A percentile compares a stretch with the other conserved stretches of the same genome.
These are phyloP conservation scores for Sphenopsis melanotis DNA, from an alignment of 2,797 vertebrate genomes.

Conservation along the genomic window DNA sequence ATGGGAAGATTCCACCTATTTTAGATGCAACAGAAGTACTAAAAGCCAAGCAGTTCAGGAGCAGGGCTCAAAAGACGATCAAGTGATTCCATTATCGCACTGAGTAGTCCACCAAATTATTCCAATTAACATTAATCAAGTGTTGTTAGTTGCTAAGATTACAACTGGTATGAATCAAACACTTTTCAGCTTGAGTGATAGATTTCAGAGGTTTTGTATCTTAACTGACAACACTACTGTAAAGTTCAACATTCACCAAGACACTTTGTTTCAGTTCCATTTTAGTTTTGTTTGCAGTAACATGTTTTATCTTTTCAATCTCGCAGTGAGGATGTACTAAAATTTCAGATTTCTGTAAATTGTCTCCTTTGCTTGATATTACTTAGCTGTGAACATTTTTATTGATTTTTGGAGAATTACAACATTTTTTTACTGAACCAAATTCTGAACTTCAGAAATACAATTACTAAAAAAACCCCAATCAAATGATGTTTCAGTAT, in stretches of 20 bases:
- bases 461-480: not conserved
- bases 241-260: not conserved
- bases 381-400: not conserved
- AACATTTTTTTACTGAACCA: not conserved
- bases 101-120: not conserved
- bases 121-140: not conserved
- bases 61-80: not conserved
- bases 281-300: not conserved
- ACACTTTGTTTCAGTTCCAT: not conserved
- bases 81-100: not conserved
- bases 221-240: not conserved
- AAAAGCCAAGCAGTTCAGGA: not conserved
- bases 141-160: not conserved
- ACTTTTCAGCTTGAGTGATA: not conserved
- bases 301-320: not conserved
- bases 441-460: not conserved
- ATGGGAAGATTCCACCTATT: not conserved
- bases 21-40: not conserved
- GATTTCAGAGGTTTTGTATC: not conserved
- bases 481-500: not conserved
- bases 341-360: not conserved
- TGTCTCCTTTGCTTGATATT: not conserved
- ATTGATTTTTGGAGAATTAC: not conserved
- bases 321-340: not conserved
- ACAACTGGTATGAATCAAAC: not conserved